phyloP scores from a whole-genome alignment of 37 sponge, comb jelly and placozoan species.

The Eunapius fragilis region DNA sequence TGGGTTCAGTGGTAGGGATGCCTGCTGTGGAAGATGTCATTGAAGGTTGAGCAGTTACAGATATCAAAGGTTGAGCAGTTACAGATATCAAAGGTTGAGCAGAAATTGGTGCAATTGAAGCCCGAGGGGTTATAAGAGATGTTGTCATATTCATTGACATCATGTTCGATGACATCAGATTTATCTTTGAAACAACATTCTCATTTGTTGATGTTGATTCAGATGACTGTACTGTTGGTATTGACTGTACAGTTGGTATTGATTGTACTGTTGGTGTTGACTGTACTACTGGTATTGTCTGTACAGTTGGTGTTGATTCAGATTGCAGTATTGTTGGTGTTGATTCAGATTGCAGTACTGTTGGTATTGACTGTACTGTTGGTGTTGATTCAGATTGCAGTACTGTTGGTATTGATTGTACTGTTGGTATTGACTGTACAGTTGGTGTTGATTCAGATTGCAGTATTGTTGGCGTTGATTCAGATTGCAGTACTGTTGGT shows the following conservation, averaged over 20 bases:
- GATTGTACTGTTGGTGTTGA: not conserved
- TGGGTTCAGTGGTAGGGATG: too few species aligned
- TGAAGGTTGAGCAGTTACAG: not conserved
- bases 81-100: not conserved
- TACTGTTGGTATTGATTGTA: too few species aligned
- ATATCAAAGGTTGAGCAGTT: not conserved
- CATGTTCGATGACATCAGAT: not conserved
- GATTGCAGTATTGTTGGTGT: too few species aligned
- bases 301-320: too few species aligned
- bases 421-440: too few species aligned
- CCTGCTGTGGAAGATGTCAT: not conserved
- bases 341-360: too few species aligned
- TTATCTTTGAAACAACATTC: not conserved
- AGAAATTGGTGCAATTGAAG: slow-evolving; percentile 4
- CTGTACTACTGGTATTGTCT: too few species aligned
- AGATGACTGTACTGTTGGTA: not conserved
- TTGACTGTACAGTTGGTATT: not conserved
- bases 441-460: too few species aligned
- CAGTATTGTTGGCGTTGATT: too few species aligned
- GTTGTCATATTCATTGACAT: not conserved
- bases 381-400: too few species aligned
- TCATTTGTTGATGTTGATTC: not conserved
- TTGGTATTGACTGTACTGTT: too few species aligned
- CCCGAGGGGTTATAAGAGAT: not conserved
- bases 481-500: too few species aligned